Base-by-base conservation (phyloP, 2,888 invertebrate species). In the Drosophila merina region DNA sequence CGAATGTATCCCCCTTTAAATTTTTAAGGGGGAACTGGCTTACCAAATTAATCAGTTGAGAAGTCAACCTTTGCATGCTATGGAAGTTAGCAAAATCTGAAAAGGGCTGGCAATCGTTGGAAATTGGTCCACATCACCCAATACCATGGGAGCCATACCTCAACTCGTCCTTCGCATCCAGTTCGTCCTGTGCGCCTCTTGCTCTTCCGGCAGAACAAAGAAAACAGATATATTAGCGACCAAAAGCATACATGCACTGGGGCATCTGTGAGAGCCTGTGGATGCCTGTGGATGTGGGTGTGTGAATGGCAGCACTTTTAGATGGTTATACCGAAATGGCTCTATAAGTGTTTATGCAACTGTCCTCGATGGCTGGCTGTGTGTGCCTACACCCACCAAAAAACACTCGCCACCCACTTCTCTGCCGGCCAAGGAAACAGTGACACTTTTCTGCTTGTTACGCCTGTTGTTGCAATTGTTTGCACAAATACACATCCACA, bases 181-280 rank as follows among this genome's bases (percentile, higher is more conserved):
- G 12, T 10, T 31, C n/a, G 12, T 40, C 51, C 64, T 51, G 38
- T 36, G 47, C 45, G 47, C 45, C 25, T 48, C 12, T 6, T 38
- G 60, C 40, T 51, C 50, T 54, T 55, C 45, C 68, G 60, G 54
- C 60, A 59, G 66, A 64, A 86, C 83, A 86, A 79, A 84, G 76
- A 79, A 86, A 86, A 82, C 85, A 84, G 84, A 84, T 76, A 82
- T 87, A 84, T 84, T 84, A 84, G 84, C 84, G 84, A 68, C 87
- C 80, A 75, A 68, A 74, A 73, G 40, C 86, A 70, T 79, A 77
- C 64, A 75, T 68, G 74, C 69, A 56, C 57, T n/a, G 54, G 50
- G 54, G 56, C 50, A 57, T 48, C 59, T 51, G 52, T 26, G 60
- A 48, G 42, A 49, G 31, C 56, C 30, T 55, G 30, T 10, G 31